Percentiles rank a stretch among this genome's conserved stretches.
Conservation (phyloP, 2,797 vertebrate species). For the Protonibea diacanthus region DNA sequence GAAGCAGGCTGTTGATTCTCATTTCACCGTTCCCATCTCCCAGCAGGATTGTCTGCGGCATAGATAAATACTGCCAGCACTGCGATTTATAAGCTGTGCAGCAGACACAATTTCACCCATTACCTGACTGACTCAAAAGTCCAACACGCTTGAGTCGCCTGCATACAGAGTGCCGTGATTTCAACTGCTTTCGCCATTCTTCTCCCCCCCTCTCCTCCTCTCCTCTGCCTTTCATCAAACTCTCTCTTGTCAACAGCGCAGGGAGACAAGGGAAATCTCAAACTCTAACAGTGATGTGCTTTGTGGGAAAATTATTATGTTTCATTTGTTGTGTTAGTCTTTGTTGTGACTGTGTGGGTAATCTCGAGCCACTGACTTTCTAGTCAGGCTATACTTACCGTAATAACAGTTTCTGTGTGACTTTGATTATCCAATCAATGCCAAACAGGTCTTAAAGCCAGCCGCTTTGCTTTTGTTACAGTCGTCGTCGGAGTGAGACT, state of each 20-base stretch:
- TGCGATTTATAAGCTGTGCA: conserved; percentile 80
- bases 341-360: conserved; percentile 10
- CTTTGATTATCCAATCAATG: conserved; percentile 27
- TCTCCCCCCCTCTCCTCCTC: conserved; percentile 11
- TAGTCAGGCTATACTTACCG: not conserved
- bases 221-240: conserved; percentile 29
- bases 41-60: conserved; percentile 80
- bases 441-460: conserved; percentile 3
- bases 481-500: not conserved
- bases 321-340: conserved; percentile 1
- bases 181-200: conserved; percentile 42
- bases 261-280: conserved; percentile 27
- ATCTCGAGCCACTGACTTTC: conserved; percentile 19
- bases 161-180: conserved; percentile 73
- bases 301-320: conserved; percentile 3
- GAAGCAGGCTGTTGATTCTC: conserved; percentile 81
- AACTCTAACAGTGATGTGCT: not conserved
- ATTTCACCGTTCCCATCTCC: conserved; percentile 79
- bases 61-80: conserved; percentile 83
- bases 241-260: conserved; percentile 36
- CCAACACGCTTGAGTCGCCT: conserved; percentile 65
- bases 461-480: not conserved
- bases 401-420: conserved; percentile 29
- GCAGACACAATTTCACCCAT: conserved; percentile 79
- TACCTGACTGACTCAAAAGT: conserved; percentile 77